A percentile compares a stretch with the other conserved stretches of the same genome.
Conservation (phyloP, 2,113 vertebrate species). For the Caloenas nicobarica region DNA sequence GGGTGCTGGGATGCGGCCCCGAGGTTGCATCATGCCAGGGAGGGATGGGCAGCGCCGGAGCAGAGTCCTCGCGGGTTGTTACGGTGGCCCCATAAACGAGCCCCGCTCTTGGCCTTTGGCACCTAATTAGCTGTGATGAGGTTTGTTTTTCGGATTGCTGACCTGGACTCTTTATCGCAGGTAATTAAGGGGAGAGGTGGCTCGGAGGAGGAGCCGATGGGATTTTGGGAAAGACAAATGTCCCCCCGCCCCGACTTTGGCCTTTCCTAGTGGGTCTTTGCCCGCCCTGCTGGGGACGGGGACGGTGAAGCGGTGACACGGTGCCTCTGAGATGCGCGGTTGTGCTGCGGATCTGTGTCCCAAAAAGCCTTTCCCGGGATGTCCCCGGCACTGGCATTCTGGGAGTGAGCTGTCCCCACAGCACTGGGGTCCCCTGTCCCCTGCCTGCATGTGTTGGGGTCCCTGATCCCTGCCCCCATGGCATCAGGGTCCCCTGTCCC, state of each 20-base stretch:
- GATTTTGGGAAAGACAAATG: not conserved
- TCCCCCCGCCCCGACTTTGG: accelerated
- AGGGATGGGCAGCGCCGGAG: slow-evolving; percentile 2
- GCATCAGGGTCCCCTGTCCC: accelerated
- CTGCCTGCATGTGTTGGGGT: not conserved
- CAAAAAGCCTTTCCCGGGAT: not conserved
- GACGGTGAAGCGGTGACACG: accelerated
- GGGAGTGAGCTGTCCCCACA: not conserved
- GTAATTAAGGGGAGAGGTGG: slow-evolving; percentile 13
- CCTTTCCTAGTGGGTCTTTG: not conserved
- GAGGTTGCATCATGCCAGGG: slow-evolving; percentile 14
- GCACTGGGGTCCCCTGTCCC: not conserved
- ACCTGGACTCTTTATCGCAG: not conserved
- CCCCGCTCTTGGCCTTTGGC: not conserved
- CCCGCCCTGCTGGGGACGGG: not conserved
- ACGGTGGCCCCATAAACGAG: not conserved
- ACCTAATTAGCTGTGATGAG: not conserved
- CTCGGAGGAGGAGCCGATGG: not conserved
- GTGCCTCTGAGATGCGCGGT: accelerated
- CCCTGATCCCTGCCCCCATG: not conserved
- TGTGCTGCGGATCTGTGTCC: not conserved
- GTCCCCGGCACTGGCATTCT: accelerated
- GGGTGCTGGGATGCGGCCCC: not conserved
- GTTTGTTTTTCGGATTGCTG: not conserved
- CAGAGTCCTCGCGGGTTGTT: slow-evolving; percentile 1